These are phyloP conservation scores for Callipepla californica DNA, from an alignment of 2,113 vertebrate genomes.

Conservation along the genomic window DNA sequence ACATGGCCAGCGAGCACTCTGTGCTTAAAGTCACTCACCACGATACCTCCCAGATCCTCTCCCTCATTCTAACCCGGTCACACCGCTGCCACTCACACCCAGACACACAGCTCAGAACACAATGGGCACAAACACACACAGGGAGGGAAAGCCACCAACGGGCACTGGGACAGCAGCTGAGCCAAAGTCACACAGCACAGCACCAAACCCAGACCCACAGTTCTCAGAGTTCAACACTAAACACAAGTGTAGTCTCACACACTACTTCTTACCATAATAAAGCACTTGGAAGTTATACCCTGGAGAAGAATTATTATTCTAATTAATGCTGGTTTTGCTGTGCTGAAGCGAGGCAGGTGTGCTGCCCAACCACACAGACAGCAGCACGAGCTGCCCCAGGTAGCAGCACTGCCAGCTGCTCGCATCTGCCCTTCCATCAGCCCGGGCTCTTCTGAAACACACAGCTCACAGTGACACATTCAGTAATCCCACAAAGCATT, in stretches of 20 bases:
- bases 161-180: accelerated
- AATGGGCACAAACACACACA: background rate
- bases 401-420: accelerated
- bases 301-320: background rate
- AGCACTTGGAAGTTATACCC: background rate
- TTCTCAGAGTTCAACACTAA: accelerated
- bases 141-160: accelerated
- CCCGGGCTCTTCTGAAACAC: background rate
- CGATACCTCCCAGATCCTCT: background rate
- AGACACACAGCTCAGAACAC: no score
- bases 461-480: background rate
- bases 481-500: background rate
- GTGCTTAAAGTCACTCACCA: background rate
- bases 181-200: background rate
- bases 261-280: background rate
- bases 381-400: accelerated
- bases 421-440: background rate
- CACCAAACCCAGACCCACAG: accelerated
- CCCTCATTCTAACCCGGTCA: background rate
- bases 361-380: background rate
- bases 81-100: background rate
- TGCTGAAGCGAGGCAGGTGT: background rate
- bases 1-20: background rate
- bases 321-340: background rate
- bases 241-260: accelerated